A percentile compares a stretch with the other conserved stretches of the same genome.
Conservation (phyloP, 2,888 invertebrate species). For the Mechanitis messenoides region DNA sequence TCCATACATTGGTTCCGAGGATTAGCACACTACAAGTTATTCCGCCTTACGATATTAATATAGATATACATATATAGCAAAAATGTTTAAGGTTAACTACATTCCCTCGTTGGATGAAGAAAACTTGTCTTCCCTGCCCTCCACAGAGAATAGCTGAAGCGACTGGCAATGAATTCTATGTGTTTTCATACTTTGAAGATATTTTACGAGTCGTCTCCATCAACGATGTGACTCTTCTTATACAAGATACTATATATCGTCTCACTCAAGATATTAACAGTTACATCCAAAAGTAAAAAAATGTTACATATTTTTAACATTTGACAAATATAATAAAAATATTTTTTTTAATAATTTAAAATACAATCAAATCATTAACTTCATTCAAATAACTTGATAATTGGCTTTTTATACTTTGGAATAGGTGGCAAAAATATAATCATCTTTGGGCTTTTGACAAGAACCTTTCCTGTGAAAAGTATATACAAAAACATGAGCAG, state of each 20-base stretch:
- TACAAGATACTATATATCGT: conserved; percentile 81
- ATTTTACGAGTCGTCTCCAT: conserved; percentile 83
- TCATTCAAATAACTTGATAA: neutral
- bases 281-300: conserved; percentile 76
- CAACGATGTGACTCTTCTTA: conserved; percentile 78
- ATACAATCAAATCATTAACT: neutral
- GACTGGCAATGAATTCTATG: conserved; percentile 74
- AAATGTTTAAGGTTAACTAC: conserved; percentile 71
- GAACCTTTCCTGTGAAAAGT: conserved; percentile 83
- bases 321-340: neutral
- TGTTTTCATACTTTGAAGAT: conserved; percentile 89
- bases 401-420: conserved; percentile 4
- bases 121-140: conserved; percentile 84
- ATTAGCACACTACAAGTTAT: too few relatives aligned
- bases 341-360: neutral
- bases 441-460: conserved; percentile 88
- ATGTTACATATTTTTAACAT: neutral
- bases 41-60: too few relatives aligned
- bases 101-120: conserved; percentile 91
- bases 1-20: too few relatives aligned
- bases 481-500: conserved; percentile 78
- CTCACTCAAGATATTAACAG: conserved; percentile 80
- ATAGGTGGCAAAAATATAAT: conserved; percentile 83
- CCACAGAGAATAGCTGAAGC: conserved; percentile 77
- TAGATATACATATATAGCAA: neutral